Percentiles rank a stretch among this genome's conserved stretches.
Evolutionary conservation across 37 sponge, comb jelly and placozoan species (phyloP).

Genomic region (Corticium candelabrum): DNA sequence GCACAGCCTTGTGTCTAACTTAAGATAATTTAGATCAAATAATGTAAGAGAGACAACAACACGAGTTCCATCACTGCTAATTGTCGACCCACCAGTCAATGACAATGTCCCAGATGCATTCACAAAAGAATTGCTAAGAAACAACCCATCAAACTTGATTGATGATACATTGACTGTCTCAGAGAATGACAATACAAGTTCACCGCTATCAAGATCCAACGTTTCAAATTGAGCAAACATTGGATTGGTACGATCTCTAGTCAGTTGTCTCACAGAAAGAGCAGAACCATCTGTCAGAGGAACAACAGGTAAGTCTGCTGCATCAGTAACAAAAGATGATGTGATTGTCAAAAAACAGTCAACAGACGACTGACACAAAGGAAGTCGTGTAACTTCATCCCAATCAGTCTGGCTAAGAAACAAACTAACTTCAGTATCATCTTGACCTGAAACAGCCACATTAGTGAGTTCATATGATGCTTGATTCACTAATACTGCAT

Average conservation of each 20-base stretch:
- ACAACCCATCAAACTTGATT: slow-evolving; percentile 6
- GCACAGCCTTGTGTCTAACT: slow-evolving; percentile 40
- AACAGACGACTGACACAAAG: slow-evolving; percentile 26
- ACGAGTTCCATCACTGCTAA: slow-evolving; percentile 17
- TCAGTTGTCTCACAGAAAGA: slow-evolving; percentile 21
- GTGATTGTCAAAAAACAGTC: slow-evolving; percentile 45
- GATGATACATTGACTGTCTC: slow-evolving; percentile 13
- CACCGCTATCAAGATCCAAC: slow-evolving; percentile 21
- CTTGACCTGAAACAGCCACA: neutral
- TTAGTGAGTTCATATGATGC: slow-evolving; percentile 12
- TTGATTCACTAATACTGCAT: slow-evolving; percentile 7
- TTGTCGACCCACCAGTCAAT: slow-evolving; percentile 8
- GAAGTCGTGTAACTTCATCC: slow-evolving; percentile 46
- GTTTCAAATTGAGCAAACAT: neutral
- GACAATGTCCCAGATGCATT: slow-evolving; percentile 27
- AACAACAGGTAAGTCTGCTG: neutral
- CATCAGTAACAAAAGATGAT: neutral
- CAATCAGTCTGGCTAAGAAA: slow-evolving; percentile 46
- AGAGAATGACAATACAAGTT: slow-evolving; percentile 15
- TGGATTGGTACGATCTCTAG: slow-evolving; percentile 9
- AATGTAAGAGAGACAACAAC: slow-evolving; percentile 31
- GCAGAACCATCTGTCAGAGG: neutral
- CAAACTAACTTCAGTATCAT: slow-evolving; percentile 34
- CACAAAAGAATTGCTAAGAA: neutral
- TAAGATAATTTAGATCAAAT: slow-evolving; percentile 56